Evolutionary conservation across 2,113 vertebrate species (phyloP).

Genomic region (Cavia aperea): DNA sequence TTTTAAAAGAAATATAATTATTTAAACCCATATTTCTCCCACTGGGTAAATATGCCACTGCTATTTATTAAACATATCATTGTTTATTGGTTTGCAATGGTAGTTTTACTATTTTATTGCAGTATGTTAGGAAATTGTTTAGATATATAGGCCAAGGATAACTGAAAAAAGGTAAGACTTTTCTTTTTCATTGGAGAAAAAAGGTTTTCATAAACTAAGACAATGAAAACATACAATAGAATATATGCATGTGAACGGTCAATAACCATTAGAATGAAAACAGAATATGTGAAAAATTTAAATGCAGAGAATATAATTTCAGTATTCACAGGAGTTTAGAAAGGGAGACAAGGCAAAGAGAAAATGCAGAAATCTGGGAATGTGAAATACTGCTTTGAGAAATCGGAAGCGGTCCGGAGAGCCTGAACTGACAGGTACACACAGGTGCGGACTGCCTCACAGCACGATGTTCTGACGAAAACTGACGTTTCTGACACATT

Average conservation of each 20-base stretch:
- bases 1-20: conserved; percentile 6
- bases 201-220: background rate
- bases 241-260: background rate
- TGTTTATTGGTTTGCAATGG: background rate
- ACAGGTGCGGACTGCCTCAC: background rate
- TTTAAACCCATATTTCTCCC: background rate
- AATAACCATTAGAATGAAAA: background rate
- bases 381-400: background rate
- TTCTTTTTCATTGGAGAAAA: background rate
- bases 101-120: background rate
- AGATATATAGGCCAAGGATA: background rate
- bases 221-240: background rate
- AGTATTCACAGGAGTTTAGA: background rate
- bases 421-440: background rate
- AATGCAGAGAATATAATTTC: background rate
- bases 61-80: conserved; percentile 13
- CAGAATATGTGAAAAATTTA: background rate
- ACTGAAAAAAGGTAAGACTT: background rate
- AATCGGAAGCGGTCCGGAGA: background rate
- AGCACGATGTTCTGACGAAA: background rate
- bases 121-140: background rate
- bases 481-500: background rate
- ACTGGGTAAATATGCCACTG: background rate
- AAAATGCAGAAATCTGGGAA: conserved; percentile 3
- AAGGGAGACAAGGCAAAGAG: background rate